Conservation (phyloP, 2,888 invertebrate genomes). For the Coleophora flavipennella region DNA sequence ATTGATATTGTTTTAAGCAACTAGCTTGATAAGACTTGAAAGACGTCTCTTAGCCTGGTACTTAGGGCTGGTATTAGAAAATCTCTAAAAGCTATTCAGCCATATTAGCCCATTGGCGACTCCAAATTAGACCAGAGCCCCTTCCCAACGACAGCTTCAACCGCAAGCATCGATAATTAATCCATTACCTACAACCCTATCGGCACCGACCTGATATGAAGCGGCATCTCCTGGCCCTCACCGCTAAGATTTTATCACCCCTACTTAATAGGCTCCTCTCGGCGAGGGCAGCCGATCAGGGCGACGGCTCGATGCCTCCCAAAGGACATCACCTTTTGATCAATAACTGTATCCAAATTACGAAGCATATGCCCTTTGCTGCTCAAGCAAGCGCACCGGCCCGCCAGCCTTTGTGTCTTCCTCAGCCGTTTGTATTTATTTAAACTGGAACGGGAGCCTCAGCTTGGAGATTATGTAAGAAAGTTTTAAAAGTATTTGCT, state of each 20-base stretch:
- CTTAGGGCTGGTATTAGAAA: too few species aligned
- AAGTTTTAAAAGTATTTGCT: constrained; percentile 15
- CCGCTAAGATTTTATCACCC: constrained; percentile 62
- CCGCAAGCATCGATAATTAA: constrained; percentile 32
- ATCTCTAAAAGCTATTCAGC: too few species aligned
- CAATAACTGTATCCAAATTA: constrained; percentile 73
- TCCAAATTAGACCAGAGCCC: constrained; percentile 4
- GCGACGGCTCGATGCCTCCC: constrained; percentile 57
- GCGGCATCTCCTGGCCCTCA: constrained; percentile 29
- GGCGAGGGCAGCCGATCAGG: constrained; percentile 39
- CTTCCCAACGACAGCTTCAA: constrained; percentile 15
- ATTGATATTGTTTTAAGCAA: too few species aligned
- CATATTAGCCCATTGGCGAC: too few species aligned
- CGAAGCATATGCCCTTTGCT: constrained; percentile 65
- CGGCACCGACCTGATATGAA: constrained; percentile 33
- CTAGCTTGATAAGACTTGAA: too few species aligned
- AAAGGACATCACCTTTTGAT: constrained; percentile 70
- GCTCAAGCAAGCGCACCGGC: constrained; percentile 54
- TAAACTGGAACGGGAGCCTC: constrained; percentile 23
- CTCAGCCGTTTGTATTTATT: constrained; percentile 27
- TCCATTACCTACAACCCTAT: constrained; percentile 42
- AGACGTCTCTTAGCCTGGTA: too few species aligned
- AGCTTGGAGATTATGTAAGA: constrained; percentile 22
- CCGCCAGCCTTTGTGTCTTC: constrained; percentile 47
- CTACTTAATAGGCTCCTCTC: constrained; percentile 55